Base-by-base conservation (phyloP, 2,888 invertebrate genomes). In the Zeuzera pyrina region DNA sequence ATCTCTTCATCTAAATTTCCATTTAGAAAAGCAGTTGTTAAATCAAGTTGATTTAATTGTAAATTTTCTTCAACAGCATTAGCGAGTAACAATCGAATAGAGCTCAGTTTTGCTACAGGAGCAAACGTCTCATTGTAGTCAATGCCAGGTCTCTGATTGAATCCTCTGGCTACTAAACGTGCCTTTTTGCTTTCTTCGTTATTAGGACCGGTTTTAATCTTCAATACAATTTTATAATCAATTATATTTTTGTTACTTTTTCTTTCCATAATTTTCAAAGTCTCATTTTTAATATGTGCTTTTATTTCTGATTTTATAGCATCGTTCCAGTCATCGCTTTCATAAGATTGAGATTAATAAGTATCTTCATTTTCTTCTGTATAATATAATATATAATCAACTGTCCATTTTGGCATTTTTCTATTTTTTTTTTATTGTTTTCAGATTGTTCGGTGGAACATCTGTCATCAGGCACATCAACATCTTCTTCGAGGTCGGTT, bases 41-140 rank as follows among this genome's bases (percentile, higher is more conserved):
- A 24, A 31, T 25, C 31, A 8, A 31, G n/a, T 8, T 25, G 26
- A 3, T 25, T 13, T n/a, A n/a, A n/a, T n/a, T n/a, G n/a, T n/a
- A n/a, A n/a, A n/a, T n/a, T n/a, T 4, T 15, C 3, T 25, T 24
- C 14, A 13, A 31, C 15, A 2, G 13, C n/a, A 4, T 15, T 14
- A 10, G 25, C 31, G 25, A n/a, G 1, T 15, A 31, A 4, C 12
- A 8, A 5, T 25, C 31, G 24, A 13, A 31, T 22, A 3, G 31
- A 31, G 25, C 25, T 25, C 12, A 31, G 15, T 31, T 16, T 31
- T 3, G 31, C 34, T n/a, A 34, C 37, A 12, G 33, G 33, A 5
- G 30, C 36, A 10, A 34, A 34, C 7, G 33, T 33, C 12, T 36
- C n/a, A n/a, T n/a, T n/a, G n/a, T n/a, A n/a, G n/a, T n/a, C n/a